Conservation (phyloP, 2,113 vertebrate species). For the Vidua macroura region DNA sequence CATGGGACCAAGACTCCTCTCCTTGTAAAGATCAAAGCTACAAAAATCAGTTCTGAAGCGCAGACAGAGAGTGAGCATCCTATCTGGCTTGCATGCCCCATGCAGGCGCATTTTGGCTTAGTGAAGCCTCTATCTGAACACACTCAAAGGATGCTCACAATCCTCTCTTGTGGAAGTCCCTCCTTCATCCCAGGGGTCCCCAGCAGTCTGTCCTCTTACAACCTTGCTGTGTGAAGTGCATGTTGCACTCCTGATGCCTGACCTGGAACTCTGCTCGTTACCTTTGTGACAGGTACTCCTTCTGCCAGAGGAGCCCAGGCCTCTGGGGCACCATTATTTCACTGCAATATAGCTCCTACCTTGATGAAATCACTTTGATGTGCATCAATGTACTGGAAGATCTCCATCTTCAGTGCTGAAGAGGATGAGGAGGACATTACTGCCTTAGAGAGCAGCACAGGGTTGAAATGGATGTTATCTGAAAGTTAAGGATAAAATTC, state of each 20-base stretch:
- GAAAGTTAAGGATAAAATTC: neutral
- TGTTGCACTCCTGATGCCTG: neutral
- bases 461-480: neutral
- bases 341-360: conserved; percentile 25
- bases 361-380: conserved; percentile 68
- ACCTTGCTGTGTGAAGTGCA: neutral
- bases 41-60: neutral
- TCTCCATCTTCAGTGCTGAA: neutral
- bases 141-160: neutral
- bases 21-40: neutral
- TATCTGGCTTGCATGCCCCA: neutral
- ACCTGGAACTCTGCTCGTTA: neutral
- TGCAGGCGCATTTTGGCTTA: neutral
- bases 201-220: neutral
- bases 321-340: neutral
- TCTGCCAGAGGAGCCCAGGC: neutral
- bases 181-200: neutral
- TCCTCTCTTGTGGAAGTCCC: neutral
- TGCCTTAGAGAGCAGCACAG: neutral
- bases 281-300: neutral
- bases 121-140: neutral
- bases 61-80: neutral
- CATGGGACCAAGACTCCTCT: neutral
- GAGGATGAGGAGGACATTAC: neutral
- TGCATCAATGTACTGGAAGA: conserved; percentile 67